Evolutionary conservation across 2,113 vertebrate species (phyloP).

Genomic region (Oenanthe melanoleuca): DNA sequence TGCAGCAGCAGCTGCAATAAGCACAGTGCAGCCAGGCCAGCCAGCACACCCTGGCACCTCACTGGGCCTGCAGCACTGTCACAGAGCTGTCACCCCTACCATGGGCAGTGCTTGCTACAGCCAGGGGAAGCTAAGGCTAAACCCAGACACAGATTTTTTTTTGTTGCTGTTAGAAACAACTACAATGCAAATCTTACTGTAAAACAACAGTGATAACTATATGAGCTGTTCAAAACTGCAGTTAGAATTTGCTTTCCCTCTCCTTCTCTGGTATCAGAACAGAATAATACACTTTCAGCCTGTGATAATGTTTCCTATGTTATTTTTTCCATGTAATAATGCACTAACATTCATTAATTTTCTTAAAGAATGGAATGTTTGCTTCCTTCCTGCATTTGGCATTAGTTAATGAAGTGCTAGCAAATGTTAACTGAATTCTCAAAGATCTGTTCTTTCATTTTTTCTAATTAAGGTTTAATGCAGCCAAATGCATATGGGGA

Average conservation of each 20-base stretch:
- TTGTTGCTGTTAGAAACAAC: background rate
- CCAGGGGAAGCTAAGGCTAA: background rate
- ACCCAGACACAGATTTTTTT: background rate
- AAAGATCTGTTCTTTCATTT: constrained; percentile 24
- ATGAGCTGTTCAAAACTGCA: background rate
- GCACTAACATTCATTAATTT: background rate
- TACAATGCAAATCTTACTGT: background rate
- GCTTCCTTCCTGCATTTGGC: constrained; percentile 25
- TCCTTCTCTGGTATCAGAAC: background rate
- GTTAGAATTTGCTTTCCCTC: background rate
- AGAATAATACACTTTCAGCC: background rate
- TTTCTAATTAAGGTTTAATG: background rate
- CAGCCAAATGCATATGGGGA: background rate
- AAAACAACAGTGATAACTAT: background rate
- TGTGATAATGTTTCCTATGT: background rate
- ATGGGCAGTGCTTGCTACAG: fast-evolving
- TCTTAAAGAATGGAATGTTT: background rate
- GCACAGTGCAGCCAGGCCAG: background rate
- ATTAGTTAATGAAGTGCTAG: constrained; percentile 8
- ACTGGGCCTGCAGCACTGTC: background rate
- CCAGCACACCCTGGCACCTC: fast-evolving
- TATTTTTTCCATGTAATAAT: constrained; percentile 13
- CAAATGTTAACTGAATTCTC: constrained; percentile 32
- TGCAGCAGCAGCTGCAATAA: background rate
- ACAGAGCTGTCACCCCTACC: background rate